A percentile compares a stretch with the other conserved stretches of the same genome.
phyloP scores from a whole-genome alignment of 2,888 invertebrate species.

The Balanococcus diminutus region DNA sequence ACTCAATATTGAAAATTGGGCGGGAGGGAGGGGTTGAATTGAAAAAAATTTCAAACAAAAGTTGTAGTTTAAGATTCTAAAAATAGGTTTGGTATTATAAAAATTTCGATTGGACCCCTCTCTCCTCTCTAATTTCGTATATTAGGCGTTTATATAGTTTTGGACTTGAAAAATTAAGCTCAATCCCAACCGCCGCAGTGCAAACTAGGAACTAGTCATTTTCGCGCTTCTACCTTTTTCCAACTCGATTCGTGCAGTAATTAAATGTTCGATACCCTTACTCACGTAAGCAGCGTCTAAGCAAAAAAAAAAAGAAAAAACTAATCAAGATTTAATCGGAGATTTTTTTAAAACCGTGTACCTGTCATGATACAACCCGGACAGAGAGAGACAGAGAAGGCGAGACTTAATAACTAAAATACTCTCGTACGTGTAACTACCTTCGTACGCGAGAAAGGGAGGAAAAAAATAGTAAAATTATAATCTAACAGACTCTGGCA shows the following conservation, averaged over 20 bases:
- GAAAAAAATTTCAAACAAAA: too few relatives aligned
- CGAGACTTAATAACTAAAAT: not conserved
- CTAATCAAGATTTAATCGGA: conserved; percentile 1
- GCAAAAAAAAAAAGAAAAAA: not conserved
- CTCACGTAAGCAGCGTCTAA: not conserved
- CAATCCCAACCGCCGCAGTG: too few relatives aligned
- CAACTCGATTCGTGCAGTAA: not conserved
- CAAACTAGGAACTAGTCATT: too few relatives aligned
- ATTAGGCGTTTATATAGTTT: too few relatives aligned
- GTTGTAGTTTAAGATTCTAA: too few relatives aligned
- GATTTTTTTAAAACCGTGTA: not conserved
- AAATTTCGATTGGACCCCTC: too few relatives aligned
- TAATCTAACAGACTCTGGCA: not conserved
- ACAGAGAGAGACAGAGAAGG: not conserved
- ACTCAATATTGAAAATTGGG: too few relatives aligned
- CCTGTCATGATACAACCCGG: not conserved
- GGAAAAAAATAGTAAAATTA: conserved; percentile 1
- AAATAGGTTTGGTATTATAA: too few relatives aligned
- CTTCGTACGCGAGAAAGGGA: not conserved
- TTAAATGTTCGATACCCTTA: conserved; percentile 22
- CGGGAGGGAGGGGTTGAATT: too few relatives aligned
- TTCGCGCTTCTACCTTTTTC: not conserved
- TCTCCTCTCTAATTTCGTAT: too few relatives aligned
- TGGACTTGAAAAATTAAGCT: too few relatives aligned
- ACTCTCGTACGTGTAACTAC: not conserved